Conservation (phyloP, 2,888 invertebrate species). For the Melieria omissa region DNA sequence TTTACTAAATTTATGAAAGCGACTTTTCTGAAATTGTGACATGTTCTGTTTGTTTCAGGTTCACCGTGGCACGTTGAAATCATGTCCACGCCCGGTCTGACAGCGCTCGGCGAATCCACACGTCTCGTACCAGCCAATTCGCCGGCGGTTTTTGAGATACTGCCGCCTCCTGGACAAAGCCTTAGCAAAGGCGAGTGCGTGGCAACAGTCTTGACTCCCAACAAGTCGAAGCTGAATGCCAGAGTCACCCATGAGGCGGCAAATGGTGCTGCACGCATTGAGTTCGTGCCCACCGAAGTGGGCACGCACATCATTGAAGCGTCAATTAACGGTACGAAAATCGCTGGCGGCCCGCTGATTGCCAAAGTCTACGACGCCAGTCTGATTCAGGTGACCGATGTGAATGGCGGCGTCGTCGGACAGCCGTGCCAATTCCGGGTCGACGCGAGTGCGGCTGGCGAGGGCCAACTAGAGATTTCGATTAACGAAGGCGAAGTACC, state of each 20-base stretch:
- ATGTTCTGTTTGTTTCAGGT: constrained; percentile 70
- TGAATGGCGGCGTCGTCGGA: constrained; percentile 92
- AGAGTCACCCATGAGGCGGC: constrained; percentile 84
- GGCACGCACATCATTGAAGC: constrained; percentile 95
- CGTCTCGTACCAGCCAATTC: constrained; percentile 90
- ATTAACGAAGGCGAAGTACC: constrained; percentile 99
- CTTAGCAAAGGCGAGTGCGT: constrained; percentile 70
- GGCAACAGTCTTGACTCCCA: constrained; percentile 83
- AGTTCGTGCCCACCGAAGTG: constrained; percentile 93
- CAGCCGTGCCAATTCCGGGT: constrained; percentile 98
- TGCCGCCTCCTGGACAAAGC: constrained; percentile 69
- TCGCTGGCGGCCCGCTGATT: constrained; percentile 89
- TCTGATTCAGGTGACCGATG: constrained; percentile 92
- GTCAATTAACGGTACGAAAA: constrained; percentile 87
- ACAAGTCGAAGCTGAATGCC: constrained; percentile 83
- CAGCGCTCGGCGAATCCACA: constrained; percentile 87
- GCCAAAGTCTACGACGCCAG: constrained; percentile 96
- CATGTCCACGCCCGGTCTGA: constrained; percentile 80
- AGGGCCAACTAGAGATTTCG: constrained; percentile 98
- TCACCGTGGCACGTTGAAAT: constrained; percentile 96
- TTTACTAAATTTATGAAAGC: too few species aligned
- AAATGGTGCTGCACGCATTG: constrained; percentile 86
- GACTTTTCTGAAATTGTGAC: neutral
- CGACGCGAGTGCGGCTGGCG: constrained; percentile 97
- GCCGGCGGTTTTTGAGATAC: constrained; percentile 85